Percentiles rank a stretch among this genome's conserved stretches.
Evolutionary conservation across 2,113 vertebrate genomes (phyloP).

Genomic region (Corythoichthys haematopterus): DNA sequence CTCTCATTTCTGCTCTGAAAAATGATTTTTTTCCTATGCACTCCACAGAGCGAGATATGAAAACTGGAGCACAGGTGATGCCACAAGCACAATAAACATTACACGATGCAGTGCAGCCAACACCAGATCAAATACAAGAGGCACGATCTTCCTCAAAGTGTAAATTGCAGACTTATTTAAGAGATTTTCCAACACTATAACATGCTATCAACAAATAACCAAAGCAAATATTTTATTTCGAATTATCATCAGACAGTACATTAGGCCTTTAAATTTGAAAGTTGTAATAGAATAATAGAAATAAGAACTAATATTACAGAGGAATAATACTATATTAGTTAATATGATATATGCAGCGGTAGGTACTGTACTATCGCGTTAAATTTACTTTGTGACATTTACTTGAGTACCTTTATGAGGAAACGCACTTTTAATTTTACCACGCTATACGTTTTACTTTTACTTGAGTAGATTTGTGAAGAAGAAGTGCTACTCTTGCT

Average conservation of each 20-base stretch:
- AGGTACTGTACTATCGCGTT: no score
- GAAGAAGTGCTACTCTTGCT: no score
- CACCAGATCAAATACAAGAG: constrained; percentile 27
- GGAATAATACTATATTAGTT: not conserved
- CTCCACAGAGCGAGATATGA: constrained; percentile 41
- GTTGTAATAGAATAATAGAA: not conserved
- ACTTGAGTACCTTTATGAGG: no score
- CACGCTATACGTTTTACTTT: no score
- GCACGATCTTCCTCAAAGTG: constrained; percentile 13
- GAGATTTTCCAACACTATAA: constrained; percentile 9
- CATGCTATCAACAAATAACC: constrained; percentile 13
- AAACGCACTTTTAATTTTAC: no score
- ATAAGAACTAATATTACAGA: not conserved
- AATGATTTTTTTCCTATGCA: constrained; percentile 41
- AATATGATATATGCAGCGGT: not conserved
- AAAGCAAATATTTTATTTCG: constrained; percentile 3
- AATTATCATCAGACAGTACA: not conserved
- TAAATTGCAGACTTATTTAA: constrained; percentile 16
- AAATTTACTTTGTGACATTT: no score
- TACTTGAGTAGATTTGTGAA: no score
- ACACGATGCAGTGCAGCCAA: constrained; percentile 31
- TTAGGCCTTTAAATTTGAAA: not conserved
- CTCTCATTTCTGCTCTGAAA: constrained; percentile 50
- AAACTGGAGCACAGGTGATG: constrained; percentile 61
- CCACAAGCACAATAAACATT: constrained; percentile 27